Evolutionary conservation across 2,113 vertebrate species (phyloP).

Genomic region (Bujurquina vittata): DNA sequence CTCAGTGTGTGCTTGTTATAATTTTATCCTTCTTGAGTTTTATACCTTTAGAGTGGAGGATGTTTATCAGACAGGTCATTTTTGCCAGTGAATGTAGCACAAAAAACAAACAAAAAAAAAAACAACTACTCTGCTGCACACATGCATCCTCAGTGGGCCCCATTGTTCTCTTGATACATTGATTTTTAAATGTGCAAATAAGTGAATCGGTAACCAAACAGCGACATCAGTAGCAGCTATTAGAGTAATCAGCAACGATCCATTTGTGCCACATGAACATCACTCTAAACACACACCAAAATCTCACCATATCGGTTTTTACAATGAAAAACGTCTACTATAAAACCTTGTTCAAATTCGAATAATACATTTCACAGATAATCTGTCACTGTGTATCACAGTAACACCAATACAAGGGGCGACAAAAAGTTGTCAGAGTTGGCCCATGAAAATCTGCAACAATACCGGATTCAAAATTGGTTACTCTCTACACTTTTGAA

Average conservation of each 20-base stretch:
- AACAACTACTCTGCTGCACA: not conserved
- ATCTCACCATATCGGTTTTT: not conserved
- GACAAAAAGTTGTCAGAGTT: too few relatives aligned
- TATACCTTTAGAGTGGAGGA: conserved; percentile 5
- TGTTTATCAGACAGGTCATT: conserved; percentile 26
- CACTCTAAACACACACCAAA: not conserved
- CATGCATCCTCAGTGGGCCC: not conserved
- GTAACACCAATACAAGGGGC: not conserved
- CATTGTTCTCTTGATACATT: not conserved
- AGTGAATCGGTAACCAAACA: not conserved
- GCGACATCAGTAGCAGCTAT: not conserved
- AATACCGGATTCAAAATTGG: too few relatives aligned
- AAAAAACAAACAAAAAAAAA: too few relatives aligned
- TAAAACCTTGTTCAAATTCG: not conserved
- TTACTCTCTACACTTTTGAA: not conserved
- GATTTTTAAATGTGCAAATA: conserved; percentile 5
- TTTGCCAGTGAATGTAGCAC: not conserved
- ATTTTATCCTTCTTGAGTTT: conserved; percentile 24
- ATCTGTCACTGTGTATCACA: not conserved
- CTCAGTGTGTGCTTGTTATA: conserved; percentile 10
- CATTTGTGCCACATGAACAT: not conserved
- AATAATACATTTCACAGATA: not conserved
- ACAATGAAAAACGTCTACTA: not conserved
- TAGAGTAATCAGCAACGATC: not conserved
- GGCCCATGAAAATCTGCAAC: too few relatives aligned